phyloP scores from a whole-genome alignment of 2,888 invertebrate species.

The Phlogophora meticulosa region DNA sequence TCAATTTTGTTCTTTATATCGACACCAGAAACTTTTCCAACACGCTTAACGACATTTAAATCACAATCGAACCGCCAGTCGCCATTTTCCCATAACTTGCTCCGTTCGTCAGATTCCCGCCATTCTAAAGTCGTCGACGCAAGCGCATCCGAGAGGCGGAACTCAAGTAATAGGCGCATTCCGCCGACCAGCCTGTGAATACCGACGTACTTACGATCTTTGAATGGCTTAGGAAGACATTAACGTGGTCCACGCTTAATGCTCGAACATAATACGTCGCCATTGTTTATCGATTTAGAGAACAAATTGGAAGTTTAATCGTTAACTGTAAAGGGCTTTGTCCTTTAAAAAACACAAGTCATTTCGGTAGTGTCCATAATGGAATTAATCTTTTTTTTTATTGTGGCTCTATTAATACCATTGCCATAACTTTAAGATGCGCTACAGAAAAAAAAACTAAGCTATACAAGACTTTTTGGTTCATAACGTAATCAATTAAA shows the following conservation, averaged over 20 bases:
- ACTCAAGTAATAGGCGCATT: conserved; percentile 85
- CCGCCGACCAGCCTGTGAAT: conserved; percentile 82
- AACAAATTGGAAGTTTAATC: conserved; percentile 59
- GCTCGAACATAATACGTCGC: conserved; percentile 66
- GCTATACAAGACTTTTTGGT: too few relatives aligned
- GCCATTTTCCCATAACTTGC: conserved; percentile 68
- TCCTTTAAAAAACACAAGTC: conserved; percentile 3
- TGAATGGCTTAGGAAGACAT: conserved; percentile 81
- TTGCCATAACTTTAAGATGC: background rate
- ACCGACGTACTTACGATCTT: conserved; percentile 77
- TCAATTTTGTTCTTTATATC: background rate
- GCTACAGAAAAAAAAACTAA: too few relatives aligned
- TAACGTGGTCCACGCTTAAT: conserved; percentile 72
- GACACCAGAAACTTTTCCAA: background rate
- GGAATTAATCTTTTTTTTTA: background rate
- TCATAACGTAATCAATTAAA: too few relatives aligned
- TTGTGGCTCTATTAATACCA: background rate
- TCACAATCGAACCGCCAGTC: conserved; percentile 32
- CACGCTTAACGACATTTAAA: conserved; percentile 50
- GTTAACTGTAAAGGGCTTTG: conserved; percentile 32
- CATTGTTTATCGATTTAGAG: conserved; percentile 69
- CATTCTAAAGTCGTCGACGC: conserved; percentile 76
- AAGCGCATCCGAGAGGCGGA: conserved; percentile 83
- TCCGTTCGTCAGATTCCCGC: conserved; percentile 74
- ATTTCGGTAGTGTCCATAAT: conserved; percentile 19